A percentile compares a stretch with the other conserved stretches of the same genome.
Evolutionary conservation across 1,140 invertebrate genomes (phyloP).

Genomic region (Carposina sasakii): DNA sequence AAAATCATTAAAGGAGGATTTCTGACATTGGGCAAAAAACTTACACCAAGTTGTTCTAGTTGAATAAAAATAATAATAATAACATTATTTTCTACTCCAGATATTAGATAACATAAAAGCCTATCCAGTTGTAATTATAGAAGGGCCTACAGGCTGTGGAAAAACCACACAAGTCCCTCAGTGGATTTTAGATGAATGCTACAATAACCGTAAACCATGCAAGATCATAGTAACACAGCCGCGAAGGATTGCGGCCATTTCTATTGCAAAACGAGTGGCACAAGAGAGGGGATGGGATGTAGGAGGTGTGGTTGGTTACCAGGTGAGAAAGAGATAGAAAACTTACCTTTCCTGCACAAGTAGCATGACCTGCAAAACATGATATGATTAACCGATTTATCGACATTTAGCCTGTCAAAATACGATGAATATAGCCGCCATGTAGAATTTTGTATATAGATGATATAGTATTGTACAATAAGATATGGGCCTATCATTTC

Average conservation of each 20-base stretch:
- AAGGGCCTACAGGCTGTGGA: constrained; percentile 88
- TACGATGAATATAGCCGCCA: too few species aligned
- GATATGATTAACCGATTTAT: too few species aligned
- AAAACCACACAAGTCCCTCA: constrained; percentile 91
- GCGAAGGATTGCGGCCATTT: constrained; percentile 87
- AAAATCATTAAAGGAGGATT: not conserved
- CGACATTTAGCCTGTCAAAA: too few species aligned
- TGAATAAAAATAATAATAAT: too few species aligned
- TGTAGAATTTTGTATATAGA: too few species aligned
- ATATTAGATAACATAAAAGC: constrained; percentile 45
- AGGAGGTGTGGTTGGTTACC: constrained; percentile 87
- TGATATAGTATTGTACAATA: too few species aligned
- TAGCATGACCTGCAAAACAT: too few species aligned
- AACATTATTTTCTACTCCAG: constrained; percentile 27
- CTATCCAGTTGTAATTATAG: constrained; percentile 77
- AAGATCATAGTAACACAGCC: constrained; percentile 93
- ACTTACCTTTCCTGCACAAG: too few species aligned
- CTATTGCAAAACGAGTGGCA: constrained; percentile 84
- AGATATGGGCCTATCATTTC: too few species aligned
- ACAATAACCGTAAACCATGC: constrained; percentile 75
- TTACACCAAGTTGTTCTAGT: too few species aligned
- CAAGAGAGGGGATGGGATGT: constrained; percentile 84
- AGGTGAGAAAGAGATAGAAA: too few species aligned
- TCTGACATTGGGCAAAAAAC: too few species aligned
- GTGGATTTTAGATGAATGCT: constrained; percentile 86